Evolutionary conservation across 35 echinoderm and acorn worm genomes (phyloP), one percentile per base, ranked within the genome.

Genomic region (Ptychodera flava): DNA sequence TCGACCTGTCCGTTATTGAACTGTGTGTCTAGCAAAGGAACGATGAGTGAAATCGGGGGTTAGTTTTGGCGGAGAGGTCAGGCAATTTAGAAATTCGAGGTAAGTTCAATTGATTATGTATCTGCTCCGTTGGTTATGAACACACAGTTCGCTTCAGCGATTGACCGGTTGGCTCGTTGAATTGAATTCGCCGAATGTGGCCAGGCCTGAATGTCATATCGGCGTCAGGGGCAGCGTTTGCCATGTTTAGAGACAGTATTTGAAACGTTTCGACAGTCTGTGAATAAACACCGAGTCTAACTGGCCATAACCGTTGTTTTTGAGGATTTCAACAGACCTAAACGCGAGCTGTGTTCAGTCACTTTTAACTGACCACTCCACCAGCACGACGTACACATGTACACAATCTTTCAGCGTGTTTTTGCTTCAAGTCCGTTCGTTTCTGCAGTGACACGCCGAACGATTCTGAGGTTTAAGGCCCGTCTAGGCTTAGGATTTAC

Each of bases 311-410:
- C 32, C 32, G 30, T 33, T 76, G 76, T 77, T 77, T 29, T 77
- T 29, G 76, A 16, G 29, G 16, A 29, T 16, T 77, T 77, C 76
- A 29, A 77, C 29, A 29, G 16, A 77, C 16, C 29, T 16, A 77
- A 16, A 30, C 28, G 76, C 80, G 76, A 79, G 75, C 77, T 77
- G 85, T 85, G 76, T 33, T 87, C 85, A n/a, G n/a, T n/a, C n/a
- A n/a, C n/a, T n/a, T n/a, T n/a, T n/a, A n/a, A 22, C 45, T 64
- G 45, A 12, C 45, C 45, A 64, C 45, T 64, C 45, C 45, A 64
- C 45, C 22, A 22, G 22, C n/a, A 64, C 6, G 6, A 64, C 22
- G 22, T 64, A 22, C 45, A 64, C 22, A 22, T 64, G 22, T 22
- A 22, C 45, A 64, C 45, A 64, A 64, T 64, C 6, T 64, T 64